Evolutionary conservation across 2,888 invertebrate genomes (phyloP).

Genomic region (Leptopilina syphax): DNA sequence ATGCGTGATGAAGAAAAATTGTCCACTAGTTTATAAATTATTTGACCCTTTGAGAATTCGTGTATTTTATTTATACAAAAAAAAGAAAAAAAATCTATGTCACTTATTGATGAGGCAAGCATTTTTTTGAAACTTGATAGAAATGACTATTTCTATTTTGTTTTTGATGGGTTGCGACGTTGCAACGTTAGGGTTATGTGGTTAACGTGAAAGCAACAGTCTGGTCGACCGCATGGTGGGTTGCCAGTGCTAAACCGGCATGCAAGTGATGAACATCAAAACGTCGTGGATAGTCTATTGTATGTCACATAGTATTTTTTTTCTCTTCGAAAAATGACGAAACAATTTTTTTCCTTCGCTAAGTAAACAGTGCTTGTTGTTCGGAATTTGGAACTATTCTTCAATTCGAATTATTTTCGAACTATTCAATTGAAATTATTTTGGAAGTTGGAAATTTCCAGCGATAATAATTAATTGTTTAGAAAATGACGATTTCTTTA

Average conservation of each 20-base stretch:
- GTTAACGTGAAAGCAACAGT: constrained; percentile 67
- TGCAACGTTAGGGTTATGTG: constrained; percentile 42
- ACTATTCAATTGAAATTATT: no score
- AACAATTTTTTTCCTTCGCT: not conserved
- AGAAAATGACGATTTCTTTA: not conserved
- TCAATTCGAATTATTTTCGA: no score
- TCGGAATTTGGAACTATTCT: no score
- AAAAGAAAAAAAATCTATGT: no score
- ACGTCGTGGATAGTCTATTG: constrained; percentile 44
- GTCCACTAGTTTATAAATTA: no score
- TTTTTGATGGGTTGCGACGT: not conserved
- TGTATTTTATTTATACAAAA: no score
- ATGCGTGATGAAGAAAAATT: no score
- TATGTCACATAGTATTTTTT: constrained; percentile 35
- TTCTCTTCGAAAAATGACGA: constrained; percentile 28
- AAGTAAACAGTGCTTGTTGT: not conserved
- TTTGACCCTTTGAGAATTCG: no score
- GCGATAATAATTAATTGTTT: not conserved
- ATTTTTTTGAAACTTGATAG: no score
- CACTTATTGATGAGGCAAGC: no score
- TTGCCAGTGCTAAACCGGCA: constrained; percentile 70
- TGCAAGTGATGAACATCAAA: constrained; percentile 69
- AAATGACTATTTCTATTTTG: not conserved
- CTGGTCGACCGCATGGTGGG: constrained; percentile 59
- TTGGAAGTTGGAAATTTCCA: not conserved